Evolutionary conservation across 2,888 invertebrate genomes (phyloP), one percentile per base, ranked within the genome.

Genomic region (Endomychus coccineus): DNA sequence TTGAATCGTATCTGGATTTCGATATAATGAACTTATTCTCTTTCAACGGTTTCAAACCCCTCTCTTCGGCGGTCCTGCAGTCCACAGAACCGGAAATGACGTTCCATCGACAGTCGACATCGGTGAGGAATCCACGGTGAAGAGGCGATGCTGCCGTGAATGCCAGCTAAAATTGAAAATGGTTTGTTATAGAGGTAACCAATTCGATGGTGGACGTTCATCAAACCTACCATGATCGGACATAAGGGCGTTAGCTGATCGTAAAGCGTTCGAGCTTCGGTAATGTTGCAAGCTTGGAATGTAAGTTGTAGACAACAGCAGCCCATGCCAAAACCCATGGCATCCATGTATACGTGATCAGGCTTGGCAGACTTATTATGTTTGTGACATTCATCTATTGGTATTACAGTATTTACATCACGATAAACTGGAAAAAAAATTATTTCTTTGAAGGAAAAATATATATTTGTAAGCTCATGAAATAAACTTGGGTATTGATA

Each of bases 241-340:
- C 97, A 97, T 4, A 98, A 70, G 0, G 96, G 95, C 7, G 96
- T 88, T 16, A 98, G 74, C 63, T 98, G 97, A 66, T 98, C 98
- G 61, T 99, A 99, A 1, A 99, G 73, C 21, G 86, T 87, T 45
- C 94, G 75, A 3, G 97, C 97, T 71, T 99, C 98, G 27, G 77
- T 78, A 46, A 99, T 92, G 63, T 95, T 95, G 65, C 92, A 92
- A 1, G 97, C 96, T 68, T 92, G 87, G 71, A 98, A 97, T 30
- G 92, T 94, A 36, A 94, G 74, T 66, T 97, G 97, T 22, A 97
- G 73, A 61, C 96, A 97, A 57, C 91, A 94, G 64, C 95, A 95
- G 16, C 98, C 98, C 98, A 98, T 98, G 36, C 96, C 97, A 64
- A 98, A 98, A 14, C 96, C 97, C 97, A 98, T 97, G 1, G 94